phyloP scores from a whole-genome alignment of 1,140 invertebrate genomes.

The Galleria mellonella region DNA sequence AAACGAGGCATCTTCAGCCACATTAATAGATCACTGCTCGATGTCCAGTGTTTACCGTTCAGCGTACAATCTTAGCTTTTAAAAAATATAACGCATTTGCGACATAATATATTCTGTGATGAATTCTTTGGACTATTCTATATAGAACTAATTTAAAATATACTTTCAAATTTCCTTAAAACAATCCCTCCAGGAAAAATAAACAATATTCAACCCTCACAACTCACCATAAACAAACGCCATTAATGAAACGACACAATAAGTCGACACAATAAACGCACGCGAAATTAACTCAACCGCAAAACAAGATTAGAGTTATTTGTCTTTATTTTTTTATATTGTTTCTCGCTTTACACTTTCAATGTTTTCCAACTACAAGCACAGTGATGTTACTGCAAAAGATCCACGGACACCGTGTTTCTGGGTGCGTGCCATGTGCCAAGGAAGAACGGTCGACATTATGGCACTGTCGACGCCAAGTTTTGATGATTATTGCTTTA shows the following conservation, averaged over 20 bases:
- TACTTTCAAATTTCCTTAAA: background rate
- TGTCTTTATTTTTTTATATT: slow-evolving; percentile 31
- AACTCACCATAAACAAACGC: slow-evolving; percentile 41
- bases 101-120: too few relatives aligned
- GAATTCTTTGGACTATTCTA: too few relatives aligned
- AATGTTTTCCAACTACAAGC: background rate
- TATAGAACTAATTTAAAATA: background rate
- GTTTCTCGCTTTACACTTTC: slow-evolving; percentile 7
- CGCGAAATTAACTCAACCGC: slow-evolving; percentile 34
- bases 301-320: slow-evolving; percentile 36
- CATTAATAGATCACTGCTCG: too few relatives aligned
- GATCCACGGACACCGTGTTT: background rate
- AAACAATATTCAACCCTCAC: slow-evolving; percentile 3
- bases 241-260: slow-evolving; percentile 60
- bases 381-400: background rate
- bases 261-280: slow-evolving; percentile 46
- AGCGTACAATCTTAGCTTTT: too few relatives aligned
- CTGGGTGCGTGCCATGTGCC: slow-evolving; percentile 7
- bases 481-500: slow-evolving; percentile 70
- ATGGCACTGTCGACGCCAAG: slow-evolving; percentile 52
- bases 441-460: slow-evolving; percentile 24
- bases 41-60: too few relatives aligned
- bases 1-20: too few relatives aligned
- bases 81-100: too few relatives aligned
- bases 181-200: background rate